Conservation (phyloP, 1,140 invertebrate genomes). For the Sarcophaga bullata region DNA sequence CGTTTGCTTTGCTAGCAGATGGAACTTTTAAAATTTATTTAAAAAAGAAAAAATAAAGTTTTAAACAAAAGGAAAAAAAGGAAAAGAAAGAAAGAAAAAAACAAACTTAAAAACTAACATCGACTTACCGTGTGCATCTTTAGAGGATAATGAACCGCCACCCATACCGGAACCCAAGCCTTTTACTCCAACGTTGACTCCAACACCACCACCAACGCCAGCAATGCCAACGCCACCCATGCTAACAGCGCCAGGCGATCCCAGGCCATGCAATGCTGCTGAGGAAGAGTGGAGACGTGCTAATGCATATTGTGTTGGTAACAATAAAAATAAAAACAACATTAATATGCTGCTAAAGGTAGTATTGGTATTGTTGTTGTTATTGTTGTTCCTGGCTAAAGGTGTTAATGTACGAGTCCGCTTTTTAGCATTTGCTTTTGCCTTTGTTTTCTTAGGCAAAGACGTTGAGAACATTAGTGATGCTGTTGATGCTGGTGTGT, state of each 20-base stretch:
- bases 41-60: not conserved
- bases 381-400: conserved; percentile 54
- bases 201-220: conserved; percentile 9
- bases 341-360: conserved; percentile 65
- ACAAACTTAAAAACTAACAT: conserved; percentile 42
- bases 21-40: conserved; percentile 9
- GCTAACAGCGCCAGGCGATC: conserved; percentile 44
- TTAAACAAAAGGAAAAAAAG: too few species aligned
- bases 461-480: not conserved
- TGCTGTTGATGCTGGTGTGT: not conserved
- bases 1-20: not conserved
- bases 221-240: conserved; percentile 45
- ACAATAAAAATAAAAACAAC: conserved; percentile 49
- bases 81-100: not conserved
- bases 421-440: not conserved
- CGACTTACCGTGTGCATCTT: conserved; percentile 63
- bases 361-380: conserved; percentile 53
- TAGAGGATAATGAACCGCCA: conserved; percentile 48
- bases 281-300: conserved; percentile 59
- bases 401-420: conserved; percentile 27
- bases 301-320: conserved; percentile 56
- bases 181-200: conserved; percentile 47
- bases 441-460: not conserved
- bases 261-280: conserved; percentile 45
- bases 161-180: conserved; percentile 43